Conservation (phyloP, 2,888 invertebrate genomes). For the Drosophila mimetica region DNA sequence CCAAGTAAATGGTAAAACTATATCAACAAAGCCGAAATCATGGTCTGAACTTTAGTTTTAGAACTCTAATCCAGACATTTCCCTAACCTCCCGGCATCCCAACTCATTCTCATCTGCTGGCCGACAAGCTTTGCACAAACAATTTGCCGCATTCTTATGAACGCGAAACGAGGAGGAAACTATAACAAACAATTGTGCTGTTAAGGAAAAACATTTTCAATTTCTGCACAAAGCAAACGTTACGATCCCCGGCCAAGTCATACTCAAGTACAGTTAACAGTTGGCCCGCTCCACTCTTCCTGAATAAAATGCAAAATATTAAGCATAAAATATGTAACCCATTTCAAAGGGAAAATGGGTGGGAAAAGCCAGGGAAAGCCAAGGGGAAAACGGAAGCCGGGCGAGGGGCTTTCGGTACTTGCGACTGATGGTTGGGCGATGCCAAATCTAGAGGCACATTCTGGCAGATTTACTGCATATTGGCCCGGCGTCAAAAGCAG, state of each 20-base stretch:
- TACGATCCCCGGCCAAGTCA: slow-evolving; percentile 25
- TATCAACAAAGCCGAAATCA: background rate
- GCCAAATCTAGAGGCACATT: slow-evolving; percentile 80
- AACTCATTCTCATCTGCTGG: slow-evolving; percentile 15
- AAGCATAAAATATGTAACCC: slow-evolving; percentile 82
- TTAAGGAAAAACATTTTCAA: slow-evolving; percentile 55
- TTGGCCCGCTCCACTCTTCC: slow-evolving; percentile 43
- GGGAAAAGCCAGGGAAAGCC: background rate
- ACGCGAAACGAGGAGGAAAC: slow-evolving; percentile 29
- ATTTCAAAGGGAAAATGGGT: slow-evolving; percentile 59
- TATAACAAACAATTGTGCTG: slow-evolving; percentile 52
- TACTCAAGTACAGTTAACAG: slow-evolving; percentile 63
- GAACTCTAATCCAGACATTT: slow-evolving; percentile 1
- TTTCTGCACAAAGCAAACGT: slow-evolving; percentile 48
- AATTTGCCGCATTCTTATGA: slow-evolving; percentile 42
- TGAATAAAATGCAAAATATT: slow-evolving; percentile 79
- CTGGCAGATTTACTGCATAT: slow-evolving; percentile 84
- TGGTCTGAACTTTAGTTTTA: background rate
- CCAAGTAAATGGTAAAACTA: too few species aligned
- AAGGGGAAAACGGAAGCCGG: background rate
- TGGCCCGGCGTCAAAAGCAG: slow-evolving; percentile 84
- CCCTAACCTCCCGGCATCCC: slow-evolving; percentile 10
- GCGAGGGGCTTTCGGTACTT: slow-evolving; percentile 4
- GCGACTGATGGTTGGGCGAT: slow-evolving; percentile 51
- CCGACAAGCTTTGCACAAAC: slow-evolving; percentile 27